A percentile compares a stretch with the other conserved stretches of the same genome.
Conservation (phyloP, 2,113 vertebrate species). For the Cottus gobio region DNA sequence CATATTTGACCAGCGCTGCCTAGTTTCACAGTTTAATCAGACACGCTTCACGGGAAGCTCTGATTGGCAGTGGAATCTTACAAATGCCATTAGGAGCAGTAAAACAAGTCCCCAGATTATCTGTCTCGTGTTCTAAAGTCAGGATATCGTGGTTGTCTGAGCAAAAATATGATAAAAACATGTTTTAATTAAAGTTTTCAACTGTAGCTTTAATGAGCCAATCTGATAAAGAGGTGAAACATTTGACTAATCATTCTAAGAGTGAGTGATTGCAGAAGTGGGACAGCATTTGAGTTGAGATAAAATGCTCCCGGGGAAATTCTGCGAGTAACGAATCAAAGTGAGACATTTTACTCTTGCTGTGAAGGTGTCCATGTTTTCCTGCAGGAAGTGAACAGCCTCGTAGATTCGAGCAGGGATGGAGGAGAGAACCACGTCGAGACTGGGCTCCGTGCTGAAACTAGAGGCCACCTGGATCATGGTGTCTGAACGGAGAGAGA, state of each 20-base stretch:
- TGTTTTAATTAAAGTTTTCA: background rate
- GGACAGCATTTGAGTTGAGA: background rate
- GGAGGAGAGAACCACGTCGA: conserved; percentile 88
- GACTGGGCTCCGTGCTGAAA: conserved; percentile 87
- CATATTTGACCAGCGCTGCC: background rate
- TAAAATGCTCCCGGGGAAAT: background rate
- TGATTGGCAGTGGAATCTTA: too few species aligned
- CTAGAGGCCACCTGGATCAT: conserved; percentile 90
- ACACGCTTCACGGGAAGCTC: too few species aligned
- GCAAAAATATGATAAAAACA: background rate
- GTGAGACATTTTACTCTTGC: conserved; percentile 82
- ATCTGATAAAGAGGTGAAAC: background rate
- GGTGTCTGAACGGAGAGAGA: conserved; percentile 81
- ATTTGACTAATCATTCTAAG: background rate
- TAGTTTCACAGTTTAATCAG: background rate
- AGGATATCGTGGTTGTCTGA: too few species aligned
- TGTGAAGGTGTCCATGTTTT: conserved; percentile 87
- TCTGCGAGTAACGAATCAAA: background rate
- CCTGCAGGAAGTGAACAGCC: conserved; percentile 87
- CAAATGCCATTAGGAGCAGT: too few species aligned
- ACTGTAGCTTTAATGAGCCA: background rate
- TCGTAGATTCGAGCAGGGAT: conserved; percentile 89
- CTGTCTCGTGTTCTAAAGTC: background rate
- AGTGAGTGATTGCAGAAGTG: background rate
- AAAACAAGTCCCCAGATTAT: background rate